Percentiles rank a stretch among this genome's conserved stretches.
These are phyloP conservation scores for Ornithoptera alexandrae DNA, from an alignment of 2,888 invertebrate genomes.

Conservation along the genomic window DNA sequence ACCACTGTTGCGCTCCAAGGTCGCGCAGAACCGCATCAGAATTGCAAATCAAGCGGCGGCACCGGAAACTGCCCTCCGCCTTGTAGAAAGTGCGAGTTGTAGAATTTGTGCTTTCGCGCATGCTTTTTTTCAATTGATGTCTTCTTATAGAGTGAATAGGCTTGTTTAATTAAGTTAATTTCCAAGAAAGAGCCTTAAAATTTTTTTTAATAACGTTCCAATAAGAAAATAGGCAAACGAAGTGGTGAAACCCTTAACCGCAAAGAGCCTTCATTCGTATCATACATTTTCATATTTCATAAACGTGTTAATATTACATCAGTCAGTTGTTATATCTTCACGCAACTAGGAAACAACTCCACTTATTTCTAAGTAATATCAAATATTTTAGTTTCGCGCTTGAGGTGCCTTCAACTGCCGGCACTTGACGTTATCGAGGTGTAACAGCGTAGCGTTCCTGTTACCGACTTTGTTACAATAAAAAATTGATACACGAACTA, in stretches of 20 bases:
- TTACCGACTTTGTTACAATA: too few relatives aligned
- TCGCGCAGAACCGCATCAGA: conserved; percentile 52
- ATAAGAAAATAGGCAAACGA: too few relatives aligned
- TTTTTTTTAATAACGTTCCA: too few relatives aligned
- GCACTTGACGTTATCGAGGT: conserved; percentile 23
- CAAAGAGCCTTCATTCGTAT: neutral
- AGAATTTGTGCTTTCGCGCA: conserved; percentile 40
- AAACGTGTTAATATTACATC: conserved; percentile 19
- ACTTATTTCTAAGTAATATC: conserved; percentile 16
- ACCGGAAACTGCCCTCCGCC: conserved; percentile 41
- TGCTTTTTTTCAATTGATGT: neutral
- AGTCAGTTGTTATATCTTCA: neutral
- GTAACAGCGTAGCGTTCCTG: too few relatives aligned
- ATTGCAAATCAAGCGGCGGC: conserved; percentile 35
- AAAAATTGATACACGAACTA: too few relatives aligned
- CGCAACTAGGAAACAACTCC: conserved; percentile 15
- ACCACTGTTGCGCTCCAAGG: conserved; percentile 45
- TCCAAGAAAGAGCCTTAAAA: too few relatives aligned
- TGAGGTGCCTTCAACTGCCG: neutral
- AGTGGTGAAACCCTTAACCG: neutral
- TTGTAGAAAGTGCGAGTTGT: conserved; percentile 70
- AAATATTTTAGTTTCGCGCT: conserved; percentile 8
- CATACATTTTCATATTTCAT: conserved; percentile 7
- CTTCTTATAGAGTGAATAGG: too few relatives aligned
- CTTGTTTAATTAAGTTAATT: too few relatives aligned